These are phyloP conservation scores for Cynoglossus semilaevis DNA, from an alignment of 2,113 vertebrate genomes.

Conservation along the genomic window DNA sequence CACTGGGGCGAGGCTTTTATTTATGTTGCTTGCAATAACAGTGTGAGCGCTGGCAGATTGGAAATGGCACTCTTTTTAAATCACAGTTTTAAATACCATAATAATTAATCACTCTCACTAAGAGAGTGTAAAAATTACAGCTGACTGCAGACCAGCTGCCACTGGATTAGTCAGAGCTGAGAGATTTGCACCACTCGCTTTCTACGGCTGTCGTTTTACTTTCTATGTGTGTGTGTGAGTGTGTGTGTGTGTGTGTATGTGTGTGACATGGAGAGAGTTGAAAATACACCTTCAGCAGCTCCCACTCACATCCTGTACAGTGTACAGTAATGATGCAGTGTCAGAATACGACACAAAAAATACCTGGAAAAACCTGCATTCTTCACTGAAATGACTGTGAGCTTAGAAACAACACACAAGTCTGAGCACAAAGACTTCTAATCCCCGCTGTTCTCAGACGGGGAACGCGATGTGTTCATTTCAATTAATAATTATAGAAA, in stretches of 20 bases:
- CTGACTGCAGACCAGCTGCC: not conserved
- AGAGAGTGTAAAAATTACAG: not conserved
- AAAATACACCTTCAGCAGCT: no score
- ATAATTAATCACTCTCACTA: not conserved
- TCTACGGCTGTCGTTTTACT: not conserved
- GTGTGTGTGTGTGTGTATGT: slow-evolving; percentile 2
- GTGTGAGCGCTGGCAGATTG: not conserved
- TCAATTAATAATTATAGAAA: no score
- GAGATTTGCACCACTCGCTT: not conserved
- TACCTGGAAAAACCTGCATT: no score
- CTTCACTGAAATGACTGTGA: no score
- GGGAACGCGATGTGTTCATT: no score
- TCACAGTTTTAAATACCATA: not conserved
- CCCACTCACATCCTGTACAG: no score
- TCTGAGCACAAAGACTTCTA: no score
- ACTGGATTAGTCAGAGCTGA: not conserved
- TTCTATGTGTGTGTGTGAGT: not conserved
- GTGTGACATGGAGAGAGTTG: no score
- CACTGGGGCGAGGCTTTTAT: not conserved
- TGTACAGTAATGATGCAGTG: no score
- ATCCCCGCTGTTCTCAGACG: no score
- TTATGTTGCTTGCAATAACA: not conserved
- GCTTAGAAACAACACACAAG: no score
- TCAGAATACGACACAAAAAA: no score
- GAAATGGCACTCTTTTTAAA: not conserved